Evolutionary conservation across 35 echinoderm and acorn worm species (phyloP), one percentile per base, ranked within the genome.

Genomic region (Lytechinus pictus): DNA sequence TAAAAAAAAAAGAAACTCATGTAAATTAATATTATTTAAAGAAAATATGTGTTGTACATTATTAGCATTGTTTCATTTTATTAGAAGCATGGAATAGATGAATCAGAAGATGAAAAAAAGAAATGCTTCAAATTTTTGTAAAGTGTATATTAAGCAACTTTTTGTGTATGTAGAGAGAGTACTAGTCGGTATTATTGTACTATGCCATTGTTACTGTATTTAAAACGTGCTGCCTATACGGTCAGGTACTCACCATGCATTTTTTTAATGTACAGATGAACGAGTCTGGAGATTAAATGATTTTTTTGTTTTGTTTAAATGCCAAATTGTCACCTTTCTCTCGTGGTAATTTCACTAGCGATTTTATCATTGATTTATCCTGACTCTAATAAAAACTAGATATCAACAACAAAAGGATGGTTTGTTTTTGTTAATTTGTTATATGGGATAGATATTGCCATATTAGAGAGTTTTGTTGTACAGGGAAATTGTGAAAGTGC

Each of bases 151-250:
- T 90, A 21, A 90, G 88, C 88, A 21, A 90, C 52, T 90, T 44
- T 90, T 52, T 54, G 88, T 90, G 88, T 90, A 90, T 90, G 88
- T 90, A 90, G 88, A 90, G 14, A 90, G 52, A 90, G 88, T 90
- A 90, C 88, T 90, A 29, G 27, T 90, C 28, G 10, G 88, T 52
- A 90, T 90, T 90, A 13, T 90, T 10, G 88, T 90, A 90, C 28
- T 90, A 54, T 14, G 29, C 33, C 52, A 54, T 90, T 90, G 66
- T 79, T 24, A 79, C 66, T 79, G 66, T 90, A 44, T 52, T 90
- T 90, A 90, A 44, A 52, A 14, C 27, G 88, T 90, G 88, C 88
- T 90, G 88, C 88, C 52, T 52, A 52, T 33, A 79, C 19, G 66
- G 66, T 79, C 2, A 79, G 66, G 88, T 90, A 90, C 52, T 90